Conservation (phyloP, 92 coral and sea anemone genomes). For the Zoanthus gigantus region DNA sequence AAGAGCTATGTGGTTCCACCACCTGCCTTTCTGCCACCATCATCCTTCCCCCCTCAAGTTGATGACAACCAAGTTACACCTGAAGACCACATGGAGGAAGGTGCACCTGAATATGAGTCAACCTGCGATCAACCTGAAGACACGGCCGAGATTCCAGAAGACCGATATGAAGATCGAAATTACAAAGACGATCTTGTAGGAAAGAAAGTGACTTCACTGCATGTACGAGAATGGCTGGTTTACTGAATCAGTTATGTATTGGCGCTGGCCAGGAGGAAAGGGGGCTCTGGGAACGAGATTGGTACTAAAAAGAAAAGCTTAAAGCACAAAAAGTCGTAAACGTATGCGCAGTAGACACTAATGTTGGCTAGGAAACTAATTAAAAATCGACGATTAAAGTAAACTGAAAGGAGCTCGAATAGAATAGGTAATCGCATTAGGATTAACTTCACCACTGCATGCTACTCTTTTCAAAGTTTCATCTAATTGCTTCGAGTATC, state of each 20-base stretch:
- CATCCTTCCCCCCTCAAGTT: constrained; percentile 33
- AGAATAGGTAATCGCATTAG: too few relatives aligned
- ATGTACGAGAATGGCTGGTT: not conserved
- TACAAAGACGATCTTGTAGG: not conserved
- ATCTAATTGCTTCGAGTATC: too few relatives aligned
- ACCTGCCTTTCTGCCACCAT: constrained; percentile 28
- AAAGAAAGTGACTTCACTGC: not conserved
- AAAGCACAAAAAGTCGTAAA: too few relatives aligned
- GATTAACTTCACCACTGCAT: too few relatives aligned
- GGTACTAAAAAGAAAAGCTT: too few relatives aligned
- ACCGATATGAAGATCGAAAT: not conserved
- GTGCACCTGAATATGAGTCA: not conserved
- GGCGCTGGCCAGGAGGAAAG: too few relatives aligned
- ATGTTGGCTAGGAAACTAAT: too few relatives aligned
- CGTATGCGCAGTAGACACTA: too few relatives aligned
- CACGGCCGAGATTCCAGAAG: not conserved
- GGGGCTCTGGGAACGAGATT: too few relatives aligned
- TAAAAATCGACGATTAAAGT: too few relatives aligned
- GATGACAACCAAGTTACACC: constrained; percentile 41
- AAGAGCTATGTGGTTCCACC: constrained; percentile 45
- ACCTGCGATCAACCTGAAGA: not conserved
- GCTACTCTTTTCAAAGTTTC: too few relatives aligned
- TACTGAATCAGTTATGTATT: not conserved
- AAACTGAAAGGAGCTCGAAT: too few relatives aligned
- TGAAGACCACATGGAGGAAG: constrained; percentile 29